Evolutionary conservation across 2,113 vertebrate genomes (phyloP).

Genomic region (Hoplias malabaricus): DNA sequence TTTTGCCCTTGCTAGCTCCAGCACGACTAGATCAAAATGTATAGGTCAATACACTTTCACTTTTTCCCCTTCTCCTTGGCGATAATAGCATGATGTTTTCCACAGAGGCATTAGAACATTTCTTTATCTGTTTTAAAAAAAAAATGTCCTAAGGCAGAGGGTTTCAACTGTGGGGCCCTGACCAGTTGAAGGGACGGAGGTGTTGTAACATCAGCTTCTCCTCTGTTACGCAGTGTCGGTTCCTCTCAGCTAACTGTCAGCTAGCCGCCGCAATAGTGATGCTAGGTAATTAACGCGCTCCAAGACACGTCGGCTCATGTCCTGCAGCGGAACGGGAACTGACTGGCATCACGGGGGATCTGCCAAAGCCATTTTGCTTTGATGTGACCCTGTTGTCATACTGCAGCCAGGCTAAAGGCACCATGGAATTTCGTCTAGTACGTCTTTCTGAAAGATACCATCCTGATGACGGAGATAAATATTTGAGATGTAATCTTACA

Average conservation of each 20-base stretch:
- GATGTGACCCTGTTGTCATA: constrained; percentile 28
- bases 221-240: constrained; percentile 30
- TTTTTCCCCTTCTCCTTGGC: background rate
- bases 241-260: constrained; percentile 44
- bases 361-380: constrained; percentile 37
- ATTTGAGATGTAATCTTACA: background rate
- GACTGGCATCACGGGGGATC: constrained; percentile 27
- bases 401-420: background rate
- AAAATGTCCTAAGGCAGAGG: background rate
- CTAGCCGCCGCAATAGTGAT: background rate
- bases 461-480: background rate
- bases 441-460: background rate
- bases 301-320: constrained; percentile 43
- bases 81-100: background rate
- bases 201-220: constrained; percentile 26
- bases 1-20: too few species aligned
- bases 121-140: background rate
- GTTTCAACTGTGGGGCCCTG: too few species aligned
- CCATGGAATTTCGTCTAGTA: background rate
- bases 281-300: constrained; percentile 48
- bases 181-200: background rate
- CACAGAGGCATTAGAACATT: background rate
- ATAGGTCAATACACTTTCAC: too few species aligned
- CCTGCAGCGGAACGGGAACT: constrained; percentile 34
- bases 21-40: too few species aligned